Evolutionary conservation across 2,113 vertebrate genomes (phyloP).

Genomic region (Dromiciops gliroides): DNA sequence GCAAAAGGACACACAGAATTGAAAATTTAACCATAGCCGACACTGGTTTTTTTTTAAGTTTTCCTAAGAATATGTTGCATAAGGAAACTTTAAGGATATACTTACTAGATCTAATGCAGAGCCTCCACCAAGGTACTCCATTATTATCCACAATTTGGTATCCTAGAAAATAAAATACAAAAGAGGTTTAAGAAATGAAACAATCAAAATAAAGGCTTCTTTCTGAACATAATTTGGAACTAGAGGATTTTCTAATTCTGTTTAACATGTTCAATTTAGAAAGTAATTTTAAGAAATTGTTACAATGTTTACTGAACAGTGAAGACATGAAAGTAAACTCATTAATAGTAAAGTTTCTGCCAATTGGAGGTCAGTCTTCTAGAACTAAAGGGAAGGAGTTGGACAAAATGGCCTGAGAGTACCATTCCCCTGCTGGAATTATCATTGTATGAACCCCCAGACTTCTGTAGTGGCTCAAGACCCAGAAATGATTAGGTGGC

Average conservation of each 20-base stretch:
- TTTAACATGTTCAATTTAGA: background rate
- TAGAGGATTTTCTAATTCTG: background rate
- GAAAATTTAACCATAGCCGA: background rate
- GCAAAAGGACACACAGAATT: background rate
- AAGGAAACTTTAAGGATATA: background rate
- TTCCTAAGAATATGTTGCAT: accelerated
- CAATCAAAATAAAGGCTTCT: background rate
- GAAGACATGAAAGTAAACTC: background rate
- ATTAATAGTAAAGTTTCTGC: background rate
- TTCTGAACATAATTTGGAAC: background rate
- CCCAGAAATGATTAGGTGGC: background rate
- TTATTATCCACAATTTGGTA: slow-evolving; percentile 98
- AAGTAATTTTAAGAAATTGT: background rate
- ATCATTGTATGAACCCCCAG: background rate
- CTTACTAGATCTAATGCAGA: slow-evolving; percentile 96
- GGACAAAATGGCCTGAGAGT: background rate
- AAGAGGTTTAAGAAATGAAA: background rate
- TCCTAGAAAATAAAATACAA: slow-evolving; percentile 84
- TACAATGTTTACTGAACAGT: accelerated
- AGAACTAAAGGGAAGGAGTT: background rate
- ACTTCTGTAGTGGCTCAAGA: background rate
- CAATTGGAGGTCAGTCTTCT: background rate
- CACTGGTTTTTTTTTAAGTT: background rate
- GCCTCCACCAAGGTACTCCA: slow-evolving; percentile 97
- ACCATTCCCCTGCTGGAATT: background rate